Percentiles rank a stretch among this genome's conserved stretches.
Conservation (phyloP, 1,140 invertebrate genomes). For the Eriosoma lanigerum region DNA sequence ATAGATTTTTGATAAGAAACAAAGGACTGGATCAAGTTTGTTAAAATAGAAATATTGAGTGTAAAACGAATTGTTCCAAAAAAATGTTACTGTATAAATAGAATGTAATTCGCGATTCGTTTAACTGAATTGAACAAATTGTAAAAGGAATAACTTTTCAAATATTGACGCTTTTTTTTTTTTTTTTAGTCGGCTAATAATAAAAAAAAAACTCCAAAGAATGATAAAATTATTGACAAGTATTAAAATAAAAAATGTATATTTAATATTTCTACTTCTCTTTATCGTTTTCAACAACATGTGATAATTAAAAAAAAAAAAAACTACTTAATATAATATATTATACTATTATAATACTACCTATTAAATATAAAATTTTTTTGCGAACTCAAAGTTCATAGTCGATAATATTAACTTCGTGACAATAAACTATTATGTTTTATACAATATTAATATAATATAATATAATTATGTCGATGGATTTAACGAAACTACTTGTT, state of each 20-base stretch:
- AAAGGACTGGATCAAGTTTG: not conserved
- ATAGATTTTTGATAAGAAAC: not conserved
- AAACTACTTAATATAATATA: no score
- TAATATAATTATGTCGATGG: no score
- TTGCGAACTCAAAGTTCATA: no score
- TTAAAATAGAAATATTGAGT: not conserved
- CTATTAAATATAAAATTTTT: no score
- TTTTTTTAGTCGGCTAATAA: not conserved
- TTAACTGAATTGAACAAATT: slow-evolving; percentile 1
- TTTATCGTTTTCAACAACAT: no score
- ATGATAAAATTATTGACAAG: not conserved
- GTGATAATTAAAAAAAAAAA: no score
- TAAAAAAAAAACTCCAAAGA: not conserved
- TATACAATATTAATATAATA: no score
- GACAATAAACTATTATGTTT: no score
- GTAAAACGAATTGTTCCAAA: not conserved
- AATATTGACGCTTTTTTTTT: slow-evolving; percentile 14
- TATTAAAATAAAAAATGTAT: not conserved
- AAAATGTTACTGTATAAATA: slow-evolving; percentile 4
- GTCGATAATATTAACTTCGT: no score
- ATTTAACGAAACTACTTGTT: no score
- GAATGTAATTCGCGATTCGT: slow-evolving; percentile 2
- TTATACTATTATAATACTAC: no score
- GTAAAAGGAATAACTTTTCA: slow-evolving; percentile 3
- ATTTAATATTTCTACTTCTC: no score